These are phyloP conservation scores for Decapterus maruadsi DNA, from an alignment of 2,797 vertebrate species.

Conservation along the genomic window DNA sequence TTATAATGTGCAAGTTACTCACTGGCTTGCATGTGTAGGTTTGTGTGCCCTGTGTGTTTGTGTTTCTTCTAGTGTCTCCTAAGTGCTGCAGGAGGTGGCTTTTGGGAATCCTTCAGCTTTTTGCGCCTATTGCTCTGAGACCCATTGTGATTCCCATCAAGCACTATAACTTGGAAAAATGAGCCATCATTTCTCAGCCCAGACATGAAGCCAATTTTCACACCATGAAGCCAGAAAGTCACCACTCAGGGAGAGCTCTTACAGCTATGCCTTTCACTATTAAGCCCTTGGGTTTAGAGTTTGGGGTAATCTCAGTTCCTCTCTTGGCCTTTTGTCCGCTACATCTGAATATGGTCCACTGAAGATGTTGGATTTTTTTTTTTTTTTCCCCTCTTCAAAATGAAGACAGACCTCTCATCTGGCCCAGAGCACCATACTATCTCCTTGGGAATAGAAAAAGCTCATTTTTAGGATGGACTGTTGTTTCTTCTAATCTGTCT, in stretches of 20 bases:
- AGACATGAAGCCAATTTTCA: conserved; percentile 66
- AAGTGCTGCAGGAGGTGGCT: conserved; percentile 61
- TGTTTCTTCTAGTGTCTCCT: conserved; percentile 46
- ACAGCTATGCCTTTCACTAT: conserved; percentile 55
- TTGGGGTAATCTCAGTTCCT: conserved; percentile 53
- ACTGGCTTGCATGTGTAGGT: conserved; percentile 72
- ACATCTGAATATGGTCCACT: conserved; percentile 47
- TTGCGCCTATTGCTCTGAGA: conserved; percentile 58
- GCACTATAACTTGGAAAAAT: conserved; percentile 48
- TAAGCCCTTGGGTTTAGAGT: conserved; percentile 58
- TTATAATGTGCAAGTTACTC: conserved; percentile 63
- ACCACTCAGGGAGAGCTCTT: conserved; percentile 56
- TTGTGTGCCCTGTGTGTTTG: conserved; percentile 63
- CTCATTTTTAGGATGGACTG: neutral
- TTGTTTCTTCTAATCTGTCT: neutral
- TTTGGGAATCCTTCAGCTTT: conserved; percentile 64
- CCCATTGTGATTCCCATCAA: conserved; percentile 53
- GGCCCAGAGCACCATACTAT: neutral
- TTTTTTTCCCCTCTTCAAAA: neutral
- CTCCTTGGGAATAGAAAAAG: neutral
- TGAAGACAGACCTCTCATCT: neutral
- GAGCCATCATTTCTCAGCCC: conserved; percentile 54
- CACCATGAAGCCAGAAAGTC: conserved; percentile 62
- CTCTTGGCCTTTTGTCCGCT: conserved; percentile 35
- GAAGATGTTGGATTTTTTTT: conserved; percentile 2